Percentiles rank a stretch among this genome's conserved stretches.
phyloP scores from a whole-genome alignment of 53 echinoderm and acorn worm species.

The Mesocentrotus franciscanus region DNA sequence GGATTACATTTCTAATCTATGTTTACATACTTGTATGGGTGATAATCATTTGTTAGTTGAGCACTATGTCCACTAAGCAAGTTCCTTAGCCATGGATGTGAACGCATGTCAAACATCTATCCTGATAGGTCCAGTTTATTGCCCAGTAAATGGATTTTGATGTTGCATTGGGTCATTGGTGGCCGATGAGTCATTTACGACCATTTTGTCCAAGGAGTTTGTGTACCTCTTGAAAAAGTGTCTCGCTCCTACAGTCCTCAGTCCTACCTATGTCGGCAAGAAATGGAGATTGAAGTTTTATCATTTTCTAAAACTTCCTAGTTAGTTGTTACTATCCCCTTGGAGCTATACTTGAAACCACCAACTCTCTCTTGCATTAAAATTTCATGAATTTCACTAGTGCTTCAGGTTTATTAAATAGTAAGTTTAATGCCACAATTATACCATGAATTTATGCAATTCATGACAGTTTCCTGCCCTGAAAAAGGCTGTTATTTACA shows the following conservation, averaged over 20 bases:
- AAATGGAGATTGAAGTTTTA: too few relatives aligned
- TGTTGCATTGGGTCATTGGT: constrained; percentile 65
- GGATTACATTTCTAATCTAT: background rate
- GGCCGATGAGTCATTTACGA: constrained; percentile 63
- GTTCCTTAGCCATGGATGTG: background rate
- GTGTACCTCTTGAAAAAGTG: background rate
- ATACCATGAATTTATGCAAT: too few relatives aligned
- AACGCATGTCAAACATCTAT: background rate
- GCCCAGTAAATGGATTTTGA: constrained; percentile 67
- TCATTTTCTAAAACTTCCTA: too few relatives aligned
- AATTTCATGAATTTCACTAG: too few relatives aligned
- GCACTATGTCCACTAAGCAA: background rate
- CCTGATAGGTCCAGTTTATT: constrained; percentile 34
- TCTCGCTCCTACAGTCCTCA: background rate
- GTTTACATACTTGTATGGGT: background rate
- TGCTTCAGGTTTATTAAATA: too few relatives aligned
- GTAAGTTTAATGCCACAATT: too few relatives aligned
- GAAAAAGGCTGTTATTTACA: too few relatives aligned
- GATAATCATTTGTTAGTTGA: background rate
- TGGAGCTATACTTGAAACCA: too few relatives aligned
- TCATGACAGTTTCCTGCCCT: too few relatives aligned
- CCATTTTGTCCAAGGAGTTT: background rate
- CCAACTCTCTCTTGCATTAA: too few relatives aligned
- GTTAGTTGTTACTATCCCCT: background rate
- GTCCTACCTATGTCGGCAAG: too few relatives aligned